Conservation (phyloP, 2,888 invertebrate species). For the Tortrix viridana region DNA sequence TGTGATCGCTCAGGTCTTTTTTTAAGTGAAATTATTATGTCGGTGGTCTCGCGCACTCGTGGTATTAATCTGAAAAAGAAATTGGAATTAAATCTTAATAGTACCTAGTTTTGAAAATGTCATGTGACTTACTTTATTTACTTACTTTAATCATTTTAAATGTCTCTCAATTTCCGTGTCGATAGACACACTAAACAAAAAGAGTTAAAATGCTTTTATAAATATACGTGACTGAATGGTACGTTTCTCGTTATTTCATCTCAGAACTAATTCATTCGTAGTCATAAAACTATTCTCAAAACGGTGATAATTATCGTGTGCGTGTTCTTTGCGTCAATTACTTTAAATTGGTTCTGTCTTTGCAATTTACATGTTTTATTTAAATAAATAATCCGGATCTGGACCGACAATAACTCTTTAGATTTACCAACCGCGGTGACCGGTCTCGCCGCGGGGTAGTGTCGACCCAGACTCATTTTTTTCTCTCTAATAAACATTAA, state of each 20-base stretch:
- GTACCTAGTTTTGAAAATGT: no score
- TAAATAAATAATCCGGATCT: constrained; percentile 56
- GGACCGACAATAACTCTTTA: constrained; percentile 54
- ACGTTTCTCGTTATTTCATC: constrained; percentile 14
- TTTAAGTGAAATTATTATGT: constrained; percentile 77
- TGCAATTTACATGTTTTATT: constrained; percentile 53
- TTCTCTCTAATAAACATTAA: constrained; percentile 55
- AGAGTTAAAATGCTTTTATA: background rate
- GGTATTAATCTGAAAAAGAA: background rate
- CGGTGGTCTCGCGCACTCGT: constrained; percentile 70
- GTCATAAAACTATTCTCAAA: constrained; percentile 36
- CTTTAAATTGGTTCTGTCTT: constrained; percentile 56
- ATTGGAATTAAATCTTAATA: no score
- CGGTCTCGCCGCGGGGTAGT: constrained; percentile 51
- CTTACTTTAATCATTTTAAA: no score
- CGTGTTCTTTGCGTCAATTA: constrained; percentile 38
- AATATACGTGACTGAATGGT: constrained; percentile 4
- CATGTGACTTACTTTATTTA: no score
- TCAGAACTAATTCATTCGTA: constrained; percentile 18
- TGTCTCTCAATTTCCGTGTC: no score
- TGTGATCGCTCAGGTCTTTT: constrained; percentile 74
- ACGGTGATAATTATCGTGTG: constrained; percentile 38
- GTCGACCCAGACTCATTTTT: constrained; percentile 51
- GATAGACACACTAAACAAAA: background rate
- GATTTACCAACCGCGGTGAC: constrained; percentile 50